Evolutionary conservation across 2,113 vertebrate genomes (phyloP).

Genomic region (Mustela nigripes): DNA sequence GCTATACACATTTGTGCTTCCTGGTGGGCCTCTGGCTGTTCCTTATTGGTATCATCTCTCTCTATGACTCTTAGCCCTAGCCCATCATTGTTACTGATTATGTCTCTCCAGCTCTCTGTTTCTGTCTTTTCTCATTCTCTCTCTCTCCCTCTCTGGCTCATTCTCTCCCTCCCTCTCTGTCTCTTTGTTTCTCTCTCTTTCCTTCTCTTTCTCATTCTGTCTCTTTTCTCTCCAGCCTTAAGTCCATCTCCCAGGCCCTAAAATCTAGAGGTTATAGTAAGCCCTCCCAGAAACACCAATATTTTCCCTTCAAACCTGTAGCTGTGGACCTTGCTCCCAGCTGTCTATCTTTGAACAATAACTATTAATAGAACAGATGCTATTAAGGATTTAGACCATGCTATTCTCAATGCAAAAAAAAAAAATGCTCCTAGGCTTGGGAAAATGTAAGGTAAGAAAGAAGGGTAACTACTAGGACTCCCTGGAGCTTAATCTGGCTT

Average conservation of each 20-base stretch:
- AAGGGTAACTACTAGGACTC: background rate
- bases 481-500: background rate
- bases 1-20: background rate
- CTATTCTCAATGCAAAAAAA: background rate
- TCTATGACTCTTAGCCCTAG: background rate
- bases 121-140: background rate
- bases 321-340: background rate
- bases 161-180: background rate
- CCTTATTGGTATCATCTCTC: background rate
- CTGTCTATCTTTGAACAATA: conserved; percentile 14
- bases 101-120: background rate
- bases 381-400: background rate
- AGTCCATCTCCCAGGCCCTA: background rate
- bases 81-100: background rate
- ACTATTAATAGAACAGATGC: background rate
- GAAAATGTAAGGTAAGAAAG: conserved; percentile 17
- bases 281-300: background rate
- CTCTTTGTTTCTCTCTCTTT: background rate
- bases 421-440: background rate
- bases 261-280: conserved; percentile 11
- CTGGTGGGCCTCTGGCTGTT: background rate
- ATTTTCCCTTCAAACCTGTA: background rate
- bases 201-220: background rate
- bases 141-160: background rate
- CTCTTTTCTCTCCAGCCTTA: background rate